Evolutionary conservation across 2,888 invertebrate genomes (phyloP).

Genomic region (Baronia brevicornis): DNA sequence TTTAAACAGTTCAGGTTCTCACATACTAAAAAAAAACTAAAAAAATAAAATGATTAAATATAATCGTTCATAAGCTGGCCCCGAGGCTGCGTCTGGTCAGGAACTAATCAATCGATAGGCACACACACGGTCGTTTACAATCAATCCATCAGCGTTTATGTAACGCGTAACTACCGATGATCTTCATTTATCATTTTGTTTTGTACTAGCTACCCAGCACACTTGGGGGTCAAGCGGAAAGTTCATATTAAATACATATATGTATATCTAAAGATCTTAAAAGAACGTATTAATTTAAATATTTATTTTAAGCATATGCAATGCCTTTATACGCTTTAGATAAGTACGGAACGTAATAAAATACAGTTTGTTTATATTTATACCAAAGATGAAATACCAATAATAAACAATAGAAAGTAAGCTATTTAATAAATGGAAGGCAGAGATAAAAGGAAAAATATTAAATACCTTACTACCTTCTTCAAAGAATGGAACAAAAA

Average conservation of each 20-base stretch:
- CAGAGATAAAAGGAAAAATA: constrained; percentile 35
- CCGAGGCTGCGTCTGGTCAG: constrained; percentile 48
- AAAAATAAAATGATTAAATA: constrained; percentile 67
- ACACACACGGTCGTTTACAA: constrained; percentile 61
- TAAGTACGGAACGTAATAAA: too few species aligned
- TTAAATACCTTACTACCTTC: constrained; percentile 55
- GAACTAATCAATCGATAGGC: constrained; percentile 70
- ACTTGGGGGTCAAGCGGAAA: constrained; percentile 57
- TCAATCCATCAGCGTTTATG: constrained; percentile 73
- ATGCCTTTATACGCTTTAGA: too few species aligned
- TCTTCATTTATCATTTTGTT: constrained; percentile 72
- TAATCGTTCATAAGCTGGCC: constrained; percentile 59
- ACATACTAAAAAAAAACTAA: constrained; percentile 54
- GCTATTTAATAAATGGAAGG: constrained; percentile 1
- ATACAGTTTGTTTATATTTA: too few species aligned
- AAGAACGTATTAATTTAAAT: constrained; percentile 35
- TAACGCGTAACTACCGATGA: constrained; percentile 68
- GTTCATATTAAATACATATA: constrained; percentile 45
- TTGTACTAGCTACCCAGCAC: constrained; percentile 59
- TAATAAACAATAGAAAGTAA: too few species aligned
- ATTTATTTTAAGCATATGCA: neutral
- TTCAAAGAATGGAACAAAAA: constrained; percentile 52
- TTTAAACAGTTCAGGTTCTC: constrained; percentile 37
- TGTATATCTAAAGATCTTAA: constrained; percentile 46
- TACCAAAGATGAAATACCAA: too few species aligned